A percentile compares a stretch with the other conserved stretches of the same genome.
Conservation (phyloP, 1,140 invertebrate genomes). For the Heterodera schachtii region DNA sequence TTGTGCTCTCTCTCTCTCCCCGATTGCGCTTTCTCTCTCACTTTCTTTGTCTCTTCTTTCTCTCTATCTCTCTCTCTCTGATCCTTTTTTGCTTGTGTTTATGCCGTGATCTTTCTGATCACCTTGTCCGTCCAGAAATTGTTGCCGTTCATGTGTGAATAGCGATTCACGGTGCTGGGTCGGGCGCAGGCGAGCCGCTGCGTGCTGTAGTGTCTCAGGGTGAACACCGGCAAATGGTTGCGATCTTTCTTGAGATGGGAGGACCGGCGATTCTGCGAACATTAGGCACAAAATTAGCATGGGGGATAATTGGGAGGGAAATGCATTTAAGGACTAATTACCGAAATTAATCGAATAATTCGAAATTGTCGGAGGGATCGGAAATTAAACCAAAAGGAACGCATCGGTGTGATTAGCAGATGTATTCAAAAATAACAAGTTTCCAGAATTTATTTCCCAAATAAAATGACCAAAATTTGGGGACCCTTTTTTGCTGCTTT, state of each 20-base stretch:
- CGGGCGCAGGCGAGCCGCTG: conserved; percentile 55
- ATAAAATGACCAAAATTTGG: no score
- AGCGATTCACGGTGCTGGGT: conserved; percentile 49
- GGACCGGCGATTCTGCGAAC: conserved; percentile 42
- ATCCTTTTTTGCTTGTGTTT: background rate
- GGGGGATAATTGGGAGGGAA: background rate
- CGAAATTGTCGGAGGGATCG: no score
- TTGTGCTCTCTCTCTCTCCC: no score
- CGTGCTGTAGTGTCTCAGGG: conserved; percentile 58
- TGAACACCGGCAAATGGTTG: conserved; percentile 52
- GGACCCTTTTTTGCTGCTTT: no score
- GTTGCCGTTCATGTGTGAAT: conserved; percentile 32
- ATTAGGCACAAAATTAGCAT: no score
- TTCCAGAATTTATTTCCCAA: no score
- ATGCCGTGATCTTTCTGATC: background rate
- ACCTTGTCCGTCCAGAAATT: conserved; percentile 42
- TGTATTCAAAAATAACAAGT: no score
- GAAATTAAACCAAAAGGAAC: no score
- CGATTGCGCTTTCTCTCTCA: no score
- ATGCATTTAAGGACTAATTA: conserved; percentile 17
- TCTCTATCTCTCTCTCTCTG: no score
- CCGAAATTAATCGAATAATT: background rate
- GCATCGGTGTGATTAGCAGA: no score
- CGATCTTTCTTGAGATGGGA: conserved; percentile 36
- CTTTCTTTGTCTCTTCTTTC: no score